These are phyloP conservation scores for Onthophagus taurus DNA, from an alignment of 1,140 invertebrate genomes.

Conservation along the genomic window DNA sequence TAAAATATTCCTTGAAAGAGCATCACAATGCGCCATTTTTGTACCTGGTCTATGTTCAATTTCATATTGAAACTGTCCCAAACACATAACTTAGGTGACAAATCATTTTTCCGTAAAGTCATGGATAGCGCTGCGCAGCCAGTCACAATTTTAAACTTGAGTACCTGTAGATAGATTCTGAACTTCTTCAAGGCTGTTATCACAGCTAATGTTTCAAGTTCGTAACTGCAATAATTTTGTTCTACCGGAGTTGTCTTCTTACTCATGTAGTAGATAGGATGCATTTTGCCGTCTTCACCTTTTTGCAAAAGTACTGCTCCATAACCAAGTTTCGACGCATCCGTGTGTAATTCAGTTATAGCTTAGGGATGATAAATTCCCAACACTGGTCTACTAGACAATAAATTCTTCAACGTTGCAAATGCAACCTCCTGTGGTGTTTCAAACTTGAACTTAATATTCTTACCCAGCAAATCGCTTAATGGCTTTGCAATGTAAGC, in stretches of 20 bases:
- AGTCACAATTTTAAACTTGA: conserved; percentile 39
- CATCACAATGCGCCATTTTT: neutral
- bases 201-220: conserved; percentile 43
- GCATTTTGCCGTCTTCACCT: conserved; percentile 32
- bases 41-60: conserved; percentile 13
- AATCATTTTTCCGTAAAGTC: conserved; percentile 28
- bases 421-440: conserved; percentile 17
- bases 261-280: conserved; percentile 38
- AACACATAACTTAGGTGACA: conserved; percentile 21
- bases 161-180: conserved; percentile 40
- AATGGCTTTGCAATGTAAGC: conserved; percentile 27
- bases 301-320: conserved; percentile 32
- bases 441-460: conserved; percentile 14
- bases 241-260: conserved; percentile 23
- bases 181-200: conserved; percentile 42
- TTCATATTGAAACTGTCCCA: conserved; percentile 21
- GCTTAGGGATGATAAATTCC: conserved; percentile 27
- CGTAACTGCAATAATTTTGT: conserved; percentile 37
- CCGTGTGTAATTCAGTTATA: conserved; percentile 26
- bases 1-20: neutral
- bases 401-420: conserved; percentile 14
- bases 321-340: conserved; percentile 25
- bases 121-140: conserved; percentile 34
- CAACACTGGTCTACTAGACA: conserved; percentile 29
- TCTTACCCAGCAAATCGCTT: conserved; percentile 18